These are phyloP conservation scores for Oriolus oriolus DNA, from an alignment of 2,113 vertebrate species.

Conservation along the genomic window DNA sequence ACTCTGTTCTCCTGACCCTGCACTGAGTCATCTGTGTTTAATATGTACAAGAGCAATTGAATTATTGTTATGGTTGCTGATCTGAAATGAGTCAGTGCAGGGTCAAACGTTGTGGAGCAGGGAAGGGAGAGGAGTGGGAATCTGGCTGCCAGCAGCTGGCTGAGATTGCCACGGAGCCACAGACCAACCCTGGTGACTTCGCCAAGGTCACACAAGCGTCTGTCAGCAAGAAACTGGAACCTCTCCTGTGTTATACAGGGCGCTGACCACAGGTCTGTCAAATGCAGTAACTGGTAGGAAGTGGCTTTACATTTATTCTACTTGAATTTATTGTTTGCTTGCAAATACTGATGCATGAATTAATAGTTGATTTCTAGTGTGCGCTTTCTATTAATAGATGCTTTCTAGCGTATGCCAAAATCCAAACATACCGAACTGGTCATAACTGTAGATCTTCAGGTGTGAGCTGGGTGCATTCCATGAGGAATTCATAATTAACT, in stretches of 20 bases:
- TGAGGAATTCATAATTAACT: neutral
- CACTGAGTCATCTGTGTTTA: neutral
- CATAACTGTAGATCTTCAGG: neutral
- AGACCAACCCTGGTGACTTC: neutral
- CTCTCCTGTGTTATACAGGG: neutral
- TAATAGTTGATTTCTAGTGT: neutral
- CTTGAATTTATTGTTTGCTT: neutral
- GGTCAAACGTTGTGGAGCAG: neutral
- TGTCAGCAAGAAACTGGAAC: conserved; percentile 25
- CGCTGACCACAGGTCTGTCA: neutral
- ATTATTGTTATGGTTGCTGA: neutral
- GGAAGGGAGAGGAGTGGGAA: neutral
- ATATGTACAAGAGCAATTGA: neutral
- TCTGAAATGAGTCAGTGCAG: conserved; percentile 4
- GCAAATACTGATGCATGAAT: neutral
- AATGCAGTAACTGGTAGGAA: neutral
- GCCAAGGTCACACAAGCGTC: conserved; percentile 6
- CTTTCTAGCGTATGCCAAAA: neutral
- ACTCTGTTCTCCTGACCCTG: neutral
- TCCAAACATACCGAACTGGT: neutral
- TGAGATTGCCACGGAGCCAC: neutral
- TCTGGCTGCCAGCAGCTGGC: neutral
- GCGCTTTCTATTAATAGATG: neutral
- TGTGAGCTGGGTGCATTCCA: neutral
- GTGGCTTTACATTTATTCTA: neutral